Percentiles rank a stretch among this genome's conserved stretches.
These are phyloP conservation scores for Heliocidaris tuberculata DNA, from an alignment of 35 echinoderm and acorn worm genomes.

Conservation along the genomic window DNA sequence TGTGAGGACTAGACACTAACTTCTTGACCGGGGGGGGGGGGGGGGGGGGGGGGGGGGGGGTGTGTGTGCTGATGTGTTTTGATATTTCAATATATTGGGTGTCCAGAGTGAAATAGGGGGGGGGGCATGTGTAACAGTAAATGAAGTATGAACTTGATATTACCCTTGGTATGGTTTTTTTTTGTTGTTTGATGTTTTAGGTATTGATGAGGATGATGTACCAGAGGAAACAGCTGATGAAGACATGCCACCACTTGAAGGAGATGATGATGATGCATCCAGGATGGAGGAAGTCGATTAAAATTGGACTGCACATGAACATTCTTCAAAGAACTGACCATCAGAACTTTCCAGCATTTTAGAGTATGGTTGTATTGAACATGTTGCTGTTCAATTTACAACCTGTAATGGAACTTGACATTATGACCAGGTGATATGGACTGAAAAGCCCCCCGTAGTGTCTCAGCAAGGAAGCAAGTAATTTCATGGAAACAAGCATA, in stretches of 20 bases:
- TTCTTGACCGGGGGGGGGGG: too few species aligned
- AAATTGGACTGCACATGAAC: conserved; percentile 13
- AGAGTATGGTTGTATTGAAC: background rate
- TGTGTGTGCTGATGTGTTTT: too few species aligned
- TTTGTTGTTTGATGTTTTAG: conserved; percentile 51
- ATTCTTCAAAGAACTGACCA: too few species aligned
- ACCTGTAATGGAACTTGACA: background rate
- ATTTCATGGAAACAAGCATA: background rate
- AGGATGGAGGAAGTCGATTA: conserved; percentile 99
- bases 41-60: too few species aligned
- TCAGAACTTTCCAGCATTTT: background rate
- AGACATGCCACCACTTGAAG: conserved; percentile 88
- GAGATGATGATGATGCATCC: conserved; percentile 94
- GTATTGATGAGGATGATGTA: conserved; percentile 96
- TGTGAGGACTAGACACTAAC: too few species aligned
- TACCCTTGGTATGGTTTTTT: background rate
- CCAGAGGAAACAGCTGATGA: conserved; percentile 70
- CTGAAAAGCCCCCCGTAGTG: background rate
- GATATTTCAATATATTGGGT: too few species aligned
- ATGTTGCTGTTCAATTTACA: background rate
- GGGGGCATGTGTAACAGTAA: background rate
- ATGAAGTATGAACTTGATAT: background rate
- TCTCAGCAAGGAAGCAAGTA: background rate
- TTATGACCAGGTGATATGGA: background rate
- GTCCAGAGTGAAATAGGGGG: too few species aligned